Evolutionary conservation across 2,888 invertebrate species (phyloP), one percentile per base, ranked within the genome.

Genomic region (Anoplius nigerrimus): DNA sequence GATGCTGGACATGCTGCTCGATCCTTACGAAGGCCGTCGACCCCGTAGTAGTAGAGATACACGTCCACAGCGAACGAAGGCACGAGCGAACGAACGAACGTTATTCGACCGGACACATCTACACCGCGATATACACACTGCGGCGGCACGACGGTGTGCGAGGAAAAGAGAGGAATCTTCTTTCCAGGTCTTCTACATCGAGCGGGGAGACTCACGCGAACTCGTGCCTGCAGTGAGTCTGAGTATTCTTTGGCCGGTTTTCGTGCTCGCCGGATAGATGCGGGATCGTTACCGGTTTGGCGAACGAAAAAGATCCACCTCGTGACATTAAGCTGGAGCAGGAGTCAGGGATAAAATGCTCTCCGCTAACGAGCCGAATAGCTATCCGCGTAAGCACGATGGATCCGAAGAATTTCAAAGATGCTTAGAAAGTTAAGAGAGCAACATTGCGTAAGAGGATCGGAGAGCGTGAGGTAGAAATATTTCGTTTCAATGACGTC

Each of bases 1-100:
- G 86, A 87, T 86, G 87, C 86, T 87, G 87, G 79, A 80, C 82
- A 80, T 82, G 78, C 72, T 74, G 77, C 78, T 69, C 78, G 82
- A 85, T 86, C 85, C 84, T 84, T 81, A 73, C 74, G 74, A 79
- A 84, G 87, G 87, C 81, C 86, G 82, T 84, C 84, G 86, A 87
- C 87, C 87, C 76, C 82, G 60, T 54, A 65, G 46, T 68, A 62
- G 74, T 74, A 72, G 74, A 68, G 65, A 59, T 70, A 45, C 68
- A 53, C 58, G 59, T n/a, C n/a, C n/a, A n/a, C n/a, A n/a, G n/a
- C 34, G 20, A 15, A 22, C 34, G 51, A 15, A 46, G 15, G 6
- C 4, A 15, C 45, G 43, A 43, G 13, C 34, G 27, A 18, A 0
- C 8, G 2, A 45, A 66, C 63, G 65, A 64, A 71, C 65, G 74